Base-by-base conservation (phyloP, 2,888 invertebrate species). In the Bombylius discolor region DNA sequence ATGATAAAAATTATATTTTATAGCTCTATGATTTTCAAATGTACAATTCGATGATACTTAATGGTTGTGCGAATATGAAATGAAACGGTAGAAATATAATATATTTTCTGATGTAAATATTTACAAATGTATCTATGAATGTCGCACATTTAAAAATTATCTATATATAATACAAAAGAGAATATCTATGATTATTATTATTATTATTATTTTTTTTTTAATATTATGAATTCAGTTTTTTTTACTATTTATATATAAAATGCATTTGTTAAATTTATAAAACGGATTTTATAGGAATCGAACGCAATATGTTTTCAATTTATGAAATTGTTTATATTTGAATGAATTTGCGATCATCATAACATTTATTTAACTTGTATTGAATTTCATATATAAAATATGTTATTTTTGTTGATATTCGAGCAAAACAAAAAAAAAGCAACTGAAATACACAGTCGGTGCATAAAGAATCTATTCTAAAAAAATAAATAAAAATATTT, bases 241-340 rank as follows among this genome's bases (percentile, higher is more conserved):
- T 11, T 42, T 4, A 4, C 1, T 42, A 11, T 11, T 11, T 4
- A 42, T 42, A 11, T 42, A 42, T 42, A 42, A 42, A 42, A 11
- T 42, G 12, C 39, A 42, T 36, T 5, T 36, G 8, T 36, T 7
- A 36, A 36, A 7, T 7, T 8, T 7, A 36, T 36, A 5, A 36
- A 36, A 36, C 5, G 39, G 4, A 42, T 42, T 42, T 42, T 42
- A 11, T 42, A 42, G 39, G 39, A 6, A 42, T 47, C 47, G 39
- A 53, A 32, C 45, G 54, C 59, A 59, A 59, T 59, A 59, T 56
- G 59, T 59, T 59, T 56, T 59, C 59, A 56, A 56, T 59, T 59
- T 59, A 59, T 59, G 58, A 55, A 58, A 54, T 55, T 52, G 58
- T 55, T 58, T 54, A 55, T 52, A 59, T 59, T 55, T 56, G 56